Percentiles rank a stretch among this genome's conserved stretches.
Conservation (phyloP, 2,888 invertebrate species). For the Halictus quadricinctus region DNA sequence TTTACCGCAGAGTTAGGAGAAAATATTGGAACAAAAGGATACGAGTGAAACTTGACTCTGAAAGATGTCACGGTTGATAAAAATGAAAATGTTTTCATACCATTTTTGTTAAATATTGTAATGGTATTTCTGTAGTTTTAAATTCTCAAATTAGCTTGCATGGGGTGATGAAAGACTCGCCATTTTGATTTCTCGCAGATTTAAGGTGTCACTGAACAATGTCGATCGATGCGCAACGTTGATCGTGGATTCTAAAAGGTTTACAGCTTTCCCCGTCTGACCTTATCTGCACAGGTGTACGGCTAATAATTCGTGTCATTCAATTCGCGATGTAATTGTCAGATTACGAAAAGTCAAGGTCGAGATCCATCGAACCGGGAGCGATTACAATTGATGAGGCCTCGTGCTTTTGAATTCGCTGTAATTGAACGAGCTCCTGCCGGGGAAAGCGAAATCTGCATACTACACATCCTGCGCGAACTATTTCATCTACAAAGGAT, state of each 20-base stretch:
- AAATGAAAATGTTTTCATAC: not conserved
- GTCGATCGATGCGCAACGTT: conserved; percentile 16
- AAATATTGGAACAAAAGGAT: too few species aligned
- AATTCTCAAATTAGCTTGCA: not conserved
- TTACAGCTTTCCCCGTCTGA: conserved; percentile 29
- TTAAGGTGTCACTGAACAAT: conserved; percentile 15
- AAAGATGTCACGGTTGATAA: not conserved
- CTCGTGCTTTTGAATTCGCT: not conserved
- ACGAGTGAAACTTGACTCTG: too few species aligned
- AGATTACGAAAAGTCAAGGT: conserved; percentile 32
- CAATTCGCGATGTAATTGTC: conserved; percentile 20
- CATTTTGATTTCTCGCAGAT: not conserved
- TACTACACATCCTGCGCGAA: not conserved
- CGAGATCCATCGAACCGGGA: not conserved
- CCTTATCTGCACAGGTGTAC: conserved; percentile 20
- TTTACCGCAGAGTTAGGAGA: too few species aligned
- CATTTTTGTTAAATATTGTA: not conserved
- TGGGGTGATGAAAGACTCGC: not conserved
- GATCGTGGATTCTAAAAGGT: conserved; percentile 8
- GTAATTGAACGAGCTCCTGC: not conserved
- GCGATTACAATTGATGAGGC: not conserved
- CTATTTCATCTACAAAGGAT: not conserved
- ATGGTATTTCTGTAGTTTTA: not conserved
- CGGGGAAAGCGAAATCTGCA: not conserved
- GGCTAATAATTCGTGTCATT: conserved; percentile 16